Percentiles rank a stretch among this genome's conserved stretches.
phyloP scores from a whole-genome alignment of 2,113 vertebrate species.

The Talpa occidentalis region DNA sequence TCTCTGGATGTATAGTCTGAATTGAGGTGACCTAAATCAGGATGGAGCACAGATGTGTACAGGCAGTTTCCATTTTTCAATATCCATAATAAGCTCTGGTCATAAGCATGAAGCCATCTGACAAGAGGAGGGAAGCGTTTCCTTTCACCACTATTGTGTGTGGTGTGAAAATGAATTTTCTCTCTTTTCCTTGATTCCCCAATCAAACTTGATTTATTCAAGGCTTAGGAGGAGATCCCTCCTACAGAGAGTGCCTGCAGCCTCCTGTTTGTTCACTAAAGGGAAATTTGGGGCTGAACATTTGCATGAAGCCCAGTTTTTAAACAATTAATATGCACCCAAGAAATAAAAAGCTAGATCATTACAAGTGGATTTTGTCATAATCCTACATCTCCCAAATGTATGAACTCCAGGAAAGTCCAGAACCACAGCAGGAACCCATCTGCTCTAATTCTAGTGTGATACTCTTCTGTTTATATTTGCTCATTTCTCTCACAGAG shows the following conservation, averaged over 20 bases:
- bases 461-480: conserved; percentile 78
- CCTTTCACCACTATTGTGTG: neutral
- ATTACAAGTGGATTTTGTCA: conserved; percentile 66
- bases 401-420: conserved; percentile 59
- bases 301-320: conserved; percentile 1
- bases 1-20: conserved; percentile 6
- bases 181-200: neutral
- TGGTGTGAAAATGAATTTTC: neutral
- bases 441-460: conserved; percentile 71
- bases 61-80: neutral
- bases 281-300: conserved; percentile 13
- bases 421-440: conserved; percentile 65
- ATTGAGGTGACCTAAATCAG: neutral
- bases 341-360: conserved; percentile 56
- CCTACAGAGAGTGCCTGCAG: neutral
- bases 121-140: neutral
- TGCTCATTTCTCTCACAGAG: conserved; percentile 75
- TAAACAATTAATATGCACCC: conserved; percentile 64
- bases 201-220: conserved; percentile 43
- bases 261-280: conserved; percentile 16
- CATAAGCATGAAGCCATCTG: neutral
- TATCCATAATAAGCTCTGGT: neutral
- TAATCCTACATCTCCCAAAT: conserved; percentile 67
- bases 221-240: neutral
- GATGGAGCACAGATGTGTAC: neutral